Base-by-base conservation (phyloP, 2,888 invertebrate genomes). In the Drosophila paracracens region DNA sequence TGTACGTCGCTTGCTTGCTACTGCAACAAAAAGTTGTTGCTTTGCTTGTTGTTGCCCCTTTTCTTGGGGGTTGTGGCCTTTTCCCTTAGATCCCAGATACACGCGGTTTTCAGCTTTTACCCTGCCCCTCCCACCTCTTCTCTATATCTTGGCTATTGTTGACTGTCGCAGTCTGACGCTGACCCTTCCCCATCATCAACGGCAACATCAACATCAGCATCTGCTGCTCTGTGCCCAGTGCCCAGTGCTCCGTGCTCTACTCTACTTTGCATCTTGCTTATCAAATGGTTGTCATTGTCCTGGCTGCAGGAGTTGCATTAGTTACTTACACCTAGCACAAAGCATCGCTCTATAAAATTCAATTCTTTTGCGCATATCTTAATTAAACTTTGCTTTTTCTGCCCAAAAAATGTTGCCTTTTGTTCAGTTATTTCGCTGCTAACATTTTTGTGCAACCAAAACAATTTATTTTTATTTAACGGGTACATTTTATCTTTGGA, bases 1-100 rank as follows among this genome's bases (percentile, higher is more conserved):
- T 74, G 79, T 79, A 89, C 79, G 71, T 81, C 66, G 74, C 67
- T 40, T 50, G 70, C 72, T 61, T 67, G 71, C 59, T 36, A 53
- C 68, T 76, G 54, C 76, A 52, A 64, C 53, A 70, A 58, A 58
- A 71, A 79, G 50, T 21, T 58, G 27, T 53, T 53, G 53, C 35
- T 10, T 16, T 33, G 21, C 5, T 21, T 78, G 52, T 21, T 54
- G 35, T 29, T 64, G 31, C 31, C 62, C 57, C 38, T 52, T 59
- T 56, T 29, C 35, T 51, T 29, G 6, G 33, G 56, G 52, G 51
- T 36, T 56, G 57, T 40, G 70, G 50, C 75, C 70, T 48, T 54
- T 54, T 73, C 53, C 51, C 60, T 62, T 57, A 60, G 79, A 72
- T 76, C 54, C 31, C 29, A 76, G 70, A 52, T 67, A 64, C 43